phyloP scores from a whole-genome alignment of 2,888 invertebrate species.

The Agriopis marginaria region DNA sequence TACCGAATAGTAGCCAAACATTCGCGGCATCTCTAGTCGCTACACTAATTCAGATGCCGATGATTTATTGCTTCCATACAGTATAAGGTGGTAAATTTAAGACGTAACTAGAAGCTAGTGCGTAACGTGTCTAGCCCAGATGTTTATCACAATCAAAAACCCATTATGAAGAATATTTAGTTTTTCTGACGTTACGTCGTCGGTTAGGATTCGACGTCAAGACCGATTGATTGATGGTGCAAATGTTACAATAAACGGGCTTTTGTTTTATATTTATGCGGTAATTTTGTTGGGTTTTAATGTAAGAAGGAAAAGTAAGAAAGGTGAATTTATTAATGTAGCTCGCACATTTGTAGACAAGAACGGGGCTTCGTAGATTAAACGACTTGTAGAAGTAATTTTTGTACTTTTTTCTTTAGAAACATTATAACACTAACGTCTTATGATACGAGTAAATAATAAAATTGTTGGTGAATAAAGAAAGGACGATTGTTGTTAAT shows the following conservation, averaged over 20 bases:
- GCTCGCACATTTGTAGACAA: too few species aligned
- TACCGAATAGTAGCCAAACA: too few species aligned
- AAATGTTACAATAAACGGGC: constrained; percentile 11
- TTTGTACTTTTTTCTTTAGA: too few species aligned
- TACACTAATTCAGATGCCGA: not conserved
- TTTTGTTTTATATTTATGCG: constrained; percentile 3
- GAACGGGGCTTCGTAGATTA: too few species aligned
- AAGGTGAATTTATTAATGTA: too few species aligned
- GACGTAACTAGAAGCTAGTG: not conserved
- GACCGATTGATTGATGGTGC: constrained; percentile 29
- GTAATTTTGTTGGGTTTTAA: not conserved
- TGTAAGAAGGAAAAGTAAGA: too few species aligned
- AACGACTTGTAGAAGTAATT: too few species aligned
- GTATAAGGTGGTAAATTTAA: not conserved
- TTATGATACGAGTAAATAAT: too few species aligned
- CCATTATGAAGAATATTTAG: constrained; percentile 20
- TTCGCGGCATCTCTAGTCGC: too few species aligned
- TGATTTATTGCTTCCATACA: not conserved
- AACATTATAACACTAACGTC: too few species aligned
- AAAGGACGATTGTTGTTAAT: too few species aligned
- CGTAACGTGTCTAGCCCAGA: constrained; percentile 9
- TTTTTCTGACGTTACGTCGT: constrained; percentile 11
- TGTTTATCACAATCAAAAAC: constrained; percentile 25
- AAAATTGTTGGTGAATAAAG: too few species aligned
- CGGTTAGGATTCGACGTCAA: constrained; percentile 16